These are phyloP conservation scores for Andrena chrysosceles DNA, from an alignment of 2,888 invertebrate species.

Conservation along the genomic window DNA sequence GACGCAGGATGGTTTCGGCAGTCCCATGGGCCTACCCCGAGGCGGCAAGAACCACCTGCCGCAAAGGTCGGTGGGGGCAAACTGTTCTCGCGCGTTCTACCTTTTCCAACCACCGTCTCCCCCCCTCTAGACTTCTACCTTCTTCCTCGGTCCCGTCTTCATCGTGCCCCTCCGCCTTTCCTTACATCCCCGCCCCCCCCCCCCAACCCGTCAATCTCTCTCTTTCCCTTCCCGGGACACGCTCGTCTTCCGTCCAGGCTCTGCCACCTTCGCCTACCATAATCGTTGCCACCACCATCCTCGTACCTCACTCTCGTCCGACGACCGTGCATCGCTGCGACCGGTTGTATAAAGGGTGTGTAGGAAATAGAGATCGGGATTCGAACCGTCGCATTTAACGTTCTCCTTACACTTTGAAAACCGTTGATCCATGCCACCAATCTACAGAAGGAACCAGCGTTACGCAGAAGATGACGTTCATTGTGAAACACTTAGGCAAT, in stretches of 20 bases:
- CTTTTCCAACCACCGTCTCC: conserved; percentile 41
- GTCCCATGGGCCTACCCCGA: conserved; percentile 80
- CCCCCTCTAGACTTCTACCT: conserved; percentile 21
- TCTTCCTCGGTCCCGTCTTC: conserved; percentile 39
- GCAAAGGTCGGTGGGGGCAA: conserved; percentile 77
- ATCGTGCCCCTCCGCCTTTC: conserved; percentile 37
- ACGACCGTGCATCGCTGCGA: conserved; percentile 47
- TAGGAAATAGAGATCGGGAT: neutral
- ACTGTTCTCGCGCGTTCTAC: conserved; percentile 67
- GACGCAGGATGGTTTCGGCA: conserved; percentile 73
- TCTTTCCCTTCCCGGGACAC: conserved; percentile 39
- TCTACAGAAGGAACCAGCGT: too few species aligned
- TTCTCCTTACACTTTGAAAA: too few species aligned
- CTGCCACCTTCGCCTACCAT: conserved; percentile 47
- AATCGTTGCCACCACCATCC: conserved; percentile 18
- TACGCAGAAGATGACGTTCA: too few species aligned
- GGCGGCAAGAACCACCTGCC: conserved; percentile 83
- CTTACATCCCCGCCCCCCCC: neutral
- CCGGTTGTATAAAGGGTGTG: conserved; percentile 40
- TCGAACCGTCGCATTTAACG: neutral
- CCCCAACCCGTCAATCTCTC: neutral
- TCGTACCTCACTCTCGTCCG: conserved; percentile 20
- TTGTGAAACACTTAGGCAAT: neutral
- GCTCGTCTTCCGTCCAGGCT: conserved; percentile 46
- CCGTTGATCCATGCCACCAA: too few species aligned